phyloP scores from a whole-genome alignment of 2,888 invertebrate genomes.

The Campoletis raptor region DNA sequence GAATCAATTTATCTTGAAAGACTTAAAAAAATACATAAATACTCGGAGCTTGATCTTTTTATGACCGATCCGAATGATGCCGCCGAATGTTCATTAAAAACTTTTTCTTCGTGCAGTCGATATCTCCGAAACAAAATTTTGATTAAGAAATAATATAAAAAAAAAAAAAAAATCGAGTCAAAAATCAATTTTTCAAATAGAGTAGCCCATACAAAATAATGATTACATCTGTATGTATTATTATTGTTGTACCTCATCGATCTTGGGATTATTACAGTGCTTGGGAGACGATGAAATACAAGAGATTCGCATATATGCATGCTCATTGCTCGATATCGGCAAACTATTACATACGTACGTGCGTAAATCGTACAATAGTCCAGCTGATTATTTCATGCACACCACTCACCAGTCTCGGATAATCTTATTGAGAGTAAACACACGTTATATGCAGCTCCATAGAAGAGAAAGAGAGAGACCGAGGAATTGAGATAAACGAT shows the following conservation, averaged over 20 bases:
- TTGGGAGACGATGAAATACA: conserved; percentile 48
- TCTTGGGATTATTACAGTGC: conserved; percentile 57
- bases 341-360: conserved; percentile 32
- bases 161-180: not conserved
- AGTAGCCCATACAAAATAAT: not conserved
- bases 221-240: conserved; percentile 17
- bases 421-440: conserved; percentile 26
- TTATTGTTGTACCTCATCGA: conserved; percentile 58
- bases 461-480: conserved; percentile 8
- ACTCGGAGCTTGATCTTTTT: not conserved
- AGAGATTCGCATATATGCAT: conserved; percentile 25
- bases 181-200: not conserved
- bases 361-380: conserved; percentile 54
- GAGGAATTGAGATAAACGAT: conserved; percentile 50
- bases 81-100: not conserved
- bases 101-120: not conserved
- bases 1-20: not conserved
- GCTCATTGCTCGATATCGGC: conserved; percentile 16
- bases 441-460: conserved; percentile 22
- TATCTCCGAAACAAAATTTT: not conserved
- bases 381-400: conserved; percentile 47
- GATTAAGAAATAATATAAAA: not conserved
- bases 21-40: not conserved
- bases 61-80: too few species aligned
- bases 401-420: conserved; percentile 12